phyloP scores from a whole-genome alignment of 2,113 vertebrate genomes.

The Oceanodroma tethys region DNA sequence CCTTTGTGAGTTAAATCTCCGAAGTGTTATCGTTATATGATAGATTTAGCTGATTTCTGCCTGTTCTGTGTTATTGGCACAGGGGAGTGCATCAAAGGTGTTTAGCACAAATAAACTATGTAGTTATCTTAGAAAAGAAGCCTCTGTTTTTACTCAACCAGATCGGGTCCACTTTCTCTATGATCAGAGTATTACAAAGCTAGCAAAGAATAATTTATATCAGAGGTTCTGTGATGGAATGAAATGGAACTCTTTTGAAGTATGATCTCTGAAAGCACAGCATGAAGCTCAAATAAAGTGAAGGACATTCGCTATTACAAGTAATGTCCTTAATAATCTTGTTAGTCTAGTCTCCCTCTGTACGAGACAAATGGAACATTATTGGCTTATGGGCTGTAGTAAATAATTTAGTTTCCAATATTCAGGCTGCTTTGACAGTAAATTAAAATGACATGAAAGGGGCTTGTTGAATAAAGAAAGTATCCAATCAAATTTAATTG shows the following conservation, averaged over 20 bases:
- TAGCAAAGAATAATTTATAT: slow-evolving; percentile 82
- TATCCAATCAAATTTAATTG: slow-evolving; percentile 99
- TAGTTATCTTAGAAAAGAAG: slow-evolving; percentile 63
- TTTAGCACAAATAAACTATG: slow-evolving; percentile 65
- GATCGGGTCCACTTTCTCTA: slow-evolving; percentile 67
- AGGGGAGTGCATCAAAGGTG: slow-evolving; percentile 66
- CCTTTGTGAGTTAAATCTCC: slow-evolving; percentile 40
- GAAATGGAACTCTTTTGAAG: slow-evolving; percentile 87
- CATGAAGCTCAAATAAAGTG: slow-evolving; percentile 88
- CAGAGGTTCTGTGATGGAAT: slow-evolving; percentile 82
- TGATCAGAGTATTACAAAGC: slow-evolving; percentile 79
- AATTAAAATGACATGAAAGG: slow-evolving; percentile 99
- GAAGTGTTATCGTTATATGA: slow-evolving; percentile 36
- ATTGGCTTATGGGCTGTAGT: slow-evolving; percentile 96
- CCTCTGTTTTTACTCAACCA: slow-evolving; percentile 65
- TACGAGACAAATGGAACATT: slow-evolving; percentile 96
- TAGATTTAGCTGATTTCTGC: slow-evolving; percentile 51
- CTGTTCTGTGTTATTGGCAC: slow-evolving; percentile 29
- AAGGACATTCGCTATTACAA: slow-evolving; percentile 96
- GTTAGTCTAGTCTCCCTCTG: slow-evolving; percentile 90
- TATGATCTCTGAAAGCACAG: slow-evolving; percentile 87
- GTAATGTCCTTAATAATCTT: slow-evolving; percentile 99
- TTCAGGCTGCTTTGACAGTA: slow-evolving; percentile 96
- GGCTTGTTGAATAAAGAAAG: slow-evolving; percentile 98
- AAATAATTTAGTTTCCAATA: slow-evolving; percentile 98